Evolutionary conservation across 1,140 invertebrate species (phyloP).

Genomic region (Samia ricini): DNA sequence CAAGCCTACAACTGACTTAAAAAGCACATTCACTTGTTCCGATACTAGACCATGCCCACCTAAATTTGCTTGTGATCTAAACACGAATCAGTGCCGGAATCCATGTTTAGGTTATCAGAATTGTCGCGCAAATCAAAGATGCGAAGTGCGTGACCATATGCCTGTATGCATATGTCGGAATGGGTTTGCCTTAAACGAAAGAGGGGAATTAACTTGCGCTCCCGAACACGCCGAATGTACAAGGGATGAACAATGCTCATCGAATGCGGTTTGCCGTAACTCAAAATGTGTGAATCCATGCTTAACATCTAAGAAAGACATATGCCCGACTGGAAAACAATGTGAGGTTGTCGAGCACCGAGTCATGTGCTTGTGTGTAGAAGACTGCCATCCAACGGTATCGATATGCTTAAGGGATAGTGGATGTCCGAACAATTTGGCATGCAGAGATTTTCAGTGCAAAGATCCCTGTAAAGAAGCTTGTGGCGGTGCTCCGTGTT

Average conservation of each 20-base stretch:
- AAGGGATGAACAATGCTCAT: constrained; percentile 89
- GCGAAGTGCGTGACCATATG: constrained; percentile 90
- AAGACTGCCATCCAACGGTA: constrained; percentile 90
- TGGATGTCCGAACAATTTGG: constrained; percentile 89
- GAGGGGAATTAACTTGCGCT: constrained; percentile 89
- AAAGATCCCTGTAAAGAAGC: constrained; percentile 91
- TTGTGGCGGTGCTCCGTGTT: constrained; percentile 91
- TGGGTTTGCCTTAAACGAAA: constrained; percentile 91
- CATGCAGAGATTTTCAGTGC: constrained; percentile 93
- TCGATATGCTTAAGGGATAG: constrained; percentile 93
- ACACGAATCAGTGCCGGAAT: constrained; percentile 85
- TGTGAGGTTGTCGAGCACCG: constrained; percentile 92
- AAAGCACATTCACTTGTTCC: constrained; percentile 79
- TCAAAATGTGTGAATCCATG: constrained; percentile 92
- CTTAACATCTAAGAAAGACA: constrained; percentile 79
- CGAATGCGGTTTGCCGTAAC: constrained; percentile 89
- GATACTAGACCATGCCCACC: constrained; percentile 86
- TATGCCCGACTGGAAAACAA: constrained; percentile 87
- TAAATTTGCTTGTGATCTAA: constrained; percentile 83
- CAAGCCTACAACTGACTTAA: constrained; percentile 70
- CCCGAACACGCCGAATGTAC: constrained; percentile 88
- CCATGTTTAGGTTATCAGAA: constrained; percentile 83
- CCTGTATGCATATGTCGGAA: constrained; percentile 93
- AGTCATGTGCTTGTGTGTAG: constrained; percentile 90
- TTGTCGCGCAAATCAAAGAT: constrained; percentile 90